phyloP scores from a whole-genome alignment of 2,113 vertebrate species.

The Gavia stellata region DNA sequence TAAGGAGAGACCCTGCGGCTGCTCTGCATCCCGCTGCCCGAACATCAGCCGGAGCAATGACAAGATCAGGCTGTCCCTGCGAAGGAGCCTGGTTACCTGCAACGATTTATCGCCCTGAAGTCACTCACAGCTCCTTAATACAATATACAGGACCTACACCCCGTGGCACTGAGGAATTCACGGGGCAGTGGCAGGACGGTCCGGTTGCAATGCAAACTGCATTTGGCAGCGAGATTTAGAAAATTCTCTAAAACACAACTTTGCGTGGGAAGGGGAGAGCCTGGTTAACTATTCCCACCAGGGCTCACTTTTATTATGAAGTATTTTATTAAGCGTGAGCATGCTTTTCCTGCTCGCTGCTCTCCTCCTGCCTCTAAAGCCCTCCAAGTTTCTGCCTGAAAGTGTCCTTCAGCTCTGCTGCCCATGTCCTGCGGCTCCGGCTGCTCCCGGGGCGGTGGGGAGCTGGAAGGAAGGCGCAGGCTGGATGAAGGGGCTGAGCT shows the following conservation, averaged over 20 bases:
- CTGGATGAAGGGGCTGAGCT: neutral
- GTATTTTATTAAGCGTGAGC: neutral
- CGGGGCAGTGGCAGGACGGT: neutral
- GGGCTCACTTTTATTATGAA: neutral
- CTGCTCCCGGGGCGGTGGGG: neutral
- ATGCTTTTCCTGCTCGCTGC: neutral
- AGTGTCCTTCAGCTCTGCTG: neutral
- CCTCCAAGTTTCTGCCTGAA: neutral
- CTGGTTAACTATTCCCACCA: neutral
- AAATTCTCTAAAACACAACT: neutral
- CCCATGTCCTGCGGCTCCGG: accelerated
- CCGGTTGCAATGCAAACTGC: neutral
- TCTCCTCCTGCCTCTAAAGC: neutral
- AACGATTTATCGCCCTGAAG: neutral
- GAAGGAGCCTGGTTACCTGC: neutral
- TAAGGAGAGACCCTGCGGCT: neutral
- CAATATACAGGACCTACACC: neutral
- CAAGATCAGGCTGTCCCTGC: neutral
- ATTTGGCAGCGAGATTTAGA: neutral
- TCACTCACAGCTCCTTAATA: neutral
- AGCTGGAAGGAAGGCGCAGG: neutral
- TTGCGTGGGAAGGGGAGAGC: neutral
- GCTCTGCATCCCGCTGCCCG: neutral
- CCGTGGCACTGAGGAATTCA: neutral
- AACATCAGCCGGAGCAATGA: neutral